A percentile compares a stretch with the other conserved stretches of the same genome.
Conservation (phyloP, 2,888 invertebrate genomes). For the Brenthis daphne region DNA sequence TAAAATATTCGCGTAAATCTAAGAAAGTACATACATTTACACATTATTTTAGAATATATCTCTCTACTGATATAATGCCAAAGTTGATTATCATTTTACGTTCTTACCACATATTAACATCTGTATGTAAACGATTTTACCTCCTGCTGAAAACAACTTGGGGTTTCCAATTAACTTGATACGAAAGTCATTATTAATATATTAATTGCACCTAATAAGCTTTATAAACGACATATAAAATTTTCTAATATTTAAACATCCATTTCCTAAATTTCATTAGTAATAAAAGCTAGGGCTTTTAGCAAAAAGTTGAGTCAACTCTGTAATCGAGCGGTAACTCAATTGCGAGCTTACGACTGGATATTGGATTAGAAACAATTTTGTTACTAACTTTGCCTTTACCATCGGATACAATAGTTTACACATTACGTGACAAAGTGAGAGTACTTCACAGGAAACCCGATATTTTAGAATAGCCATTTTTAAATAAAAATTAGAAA, state of each 20-base stretch:
- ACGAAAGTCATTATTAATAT: too few relatives aligned
- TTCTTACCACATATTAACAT: too few relatives aligned
- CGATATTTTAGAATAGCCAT: not conserved
- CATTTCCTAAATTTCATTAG: conserved; percentile 16
- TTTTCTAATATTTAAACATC: conserved; percentile 6
- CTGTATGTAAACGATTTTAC: too few relatives aligned
- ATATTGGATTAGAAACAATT: conserved; percentile 70
- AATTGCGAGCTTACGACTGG: conserved; percentile 56
- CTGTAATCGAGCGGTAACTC: conserved; percentile 60
- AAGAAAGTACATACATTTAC: too few relatives aligned
- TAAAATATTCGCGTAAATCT: too few relatives aligned
- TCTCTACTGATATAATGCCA: too few relatives aligned
- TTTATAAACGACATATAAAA: not conserved
- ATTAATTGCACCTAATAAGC: too few relatives aligned
- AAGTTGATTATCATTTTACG: too few relatives aligned
- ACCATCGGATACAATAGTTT: conserved; percentile 23
- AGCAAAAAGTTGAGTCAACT: conserved; percentile 49
- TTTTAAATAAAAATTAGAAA: too few relatives aligned
- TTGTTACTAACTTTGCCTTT: conserved; percentile 40
- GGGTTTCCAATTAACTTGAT: too few relatives aligned
- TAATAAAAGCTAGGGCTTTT: conserved; percentile 31
- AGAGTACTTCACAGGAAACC: not conserved
- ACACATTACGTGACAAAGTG: conserved; percentile 1
- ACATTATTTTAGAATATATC: too few relatives aligned
- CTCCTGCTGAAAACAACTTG: too few relatives aligned